phyloP scores from a whole-genome alignment of 2,888 invertebrate genomes.

The Drosophila paramelanica region DNA sequence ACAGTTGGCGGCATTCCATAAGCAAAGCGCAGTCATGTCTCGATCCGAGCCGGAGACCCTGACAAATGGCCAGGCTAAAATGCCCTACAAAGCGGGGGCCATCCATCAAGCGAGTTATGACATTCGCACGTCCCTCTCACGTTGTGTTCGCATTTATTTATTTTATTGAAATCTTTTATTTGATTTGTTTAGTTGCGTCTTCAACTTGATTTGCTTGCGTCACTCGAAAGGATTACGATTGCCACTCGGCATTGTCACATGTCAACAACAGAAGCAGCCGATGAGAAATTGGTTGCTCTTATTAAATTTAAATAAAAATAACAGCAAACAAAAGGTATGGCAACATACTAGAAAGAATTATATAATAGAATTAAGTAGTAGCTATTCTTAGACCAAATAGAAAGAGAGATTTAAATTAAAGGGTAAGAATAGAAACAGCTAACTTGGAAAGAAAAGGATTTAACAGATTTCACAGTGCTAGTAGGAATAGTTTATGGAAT shows the following conservation, averaged over 20 bases:
- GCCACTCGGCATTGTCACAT: slow-evolving; percentile 52
- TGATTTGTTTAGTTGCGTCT: slow-evolving; percentile 63
- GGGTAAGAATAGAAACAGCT: too few relatives aligned
- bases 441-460: too few relatives aligned
- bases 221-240: slow-evolving; percentile 32
- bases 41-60: slow-evolving; percentile 24
- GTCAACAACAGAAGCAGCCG: slow-evolving; percentile 31
- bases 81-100: slow-evolving; percentile 60
- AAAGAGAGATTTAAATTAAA: too few relatives aligned
- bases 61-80: slow-evolving; percentile 62
- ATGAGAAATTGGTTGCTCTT: background rate
- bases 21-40: slow-evolving; percentile 53
- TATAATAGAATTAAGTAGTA: too few relatives aligned
- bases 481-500: background rate
- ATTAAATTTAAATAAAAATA: background rate
- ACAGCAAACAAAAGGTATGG: background rate
- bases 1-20: slow-evolving; percentile 52
- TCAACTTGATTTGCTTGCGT: slow-evolving; percentile 49
- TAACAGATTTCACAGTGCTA: too few relatives aligned
- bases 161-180: slow-evolving; percentile 71
- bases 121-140: slow-evolving; percentile 51
- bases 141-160: slow-evolving; percentile 28
- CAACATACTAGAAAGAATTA: too few relatives aligned
- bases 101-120: slow-evolving; percentile 75
- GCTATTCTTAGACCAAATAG: too few relatives aligned